Evolutionary conservation across 2,888 invertebrate genomes (phyloP).

Genomic region (Nephrotoma appendiculata): DNA sequence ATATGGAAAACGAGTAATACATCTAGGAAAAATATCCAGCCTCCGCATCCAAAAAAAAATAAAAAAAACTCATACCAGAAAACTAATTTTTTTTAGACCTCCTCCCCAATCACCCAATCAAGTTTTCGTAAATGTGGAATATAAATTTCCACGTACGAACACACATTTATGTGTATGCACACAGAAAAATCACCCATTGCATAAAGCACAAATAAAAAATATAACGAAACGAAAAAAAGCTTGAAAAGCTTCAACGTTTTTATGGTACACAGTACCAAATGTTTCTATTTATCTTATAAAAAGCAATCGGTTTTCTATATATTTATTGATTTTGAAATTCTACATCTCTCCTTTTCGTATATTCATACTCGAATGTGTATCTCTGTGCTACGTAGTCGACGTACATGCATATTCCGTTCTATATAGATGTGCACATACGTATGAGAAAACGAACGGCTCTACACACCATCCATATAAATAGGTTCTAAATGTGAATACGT

Average conservation of each 20-base stretch:
- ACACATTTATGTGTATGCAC: neutral
- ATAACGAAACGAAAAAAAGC: conserved; percentile 1
- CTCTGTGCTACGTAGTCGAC: no score
- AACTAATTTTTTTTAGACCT: neutral
- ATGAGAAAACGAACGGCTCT: neutral
- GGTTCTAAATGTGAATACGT: neutral
- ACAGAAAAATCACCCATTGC: neutral
- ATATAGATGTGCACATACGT: neutral
- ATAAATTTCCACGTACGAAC: neutral
- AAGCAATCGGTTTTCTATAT: conserved; percentile 1
- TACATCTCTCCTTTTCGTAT: neutral
- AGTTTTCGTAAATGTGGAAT: neutral
- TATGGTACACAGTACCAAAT: neutral
- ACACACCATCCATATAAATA: neutral
- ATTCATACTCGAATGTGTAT: no score
- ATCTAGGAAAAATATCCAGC: conserved; percentile 1
- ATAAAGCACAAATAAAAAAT: neutral
- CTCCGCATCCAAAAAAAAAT: neutral
- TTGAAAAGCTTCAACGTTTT: neutral
- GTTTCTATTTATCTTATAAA: conserved; percentile 4
- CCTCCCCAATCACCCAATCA: neutral
- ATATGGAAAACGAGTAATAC: neutral
- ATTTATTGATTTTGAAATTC: conserved; percentile 2
- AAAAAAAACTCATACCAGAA: neutral
- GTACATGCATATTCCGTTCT: neutral